Evolutionary conservation across 2,797 vertebrate species (phyloP).

Genomic region (Saxicola maurus): DNA sequence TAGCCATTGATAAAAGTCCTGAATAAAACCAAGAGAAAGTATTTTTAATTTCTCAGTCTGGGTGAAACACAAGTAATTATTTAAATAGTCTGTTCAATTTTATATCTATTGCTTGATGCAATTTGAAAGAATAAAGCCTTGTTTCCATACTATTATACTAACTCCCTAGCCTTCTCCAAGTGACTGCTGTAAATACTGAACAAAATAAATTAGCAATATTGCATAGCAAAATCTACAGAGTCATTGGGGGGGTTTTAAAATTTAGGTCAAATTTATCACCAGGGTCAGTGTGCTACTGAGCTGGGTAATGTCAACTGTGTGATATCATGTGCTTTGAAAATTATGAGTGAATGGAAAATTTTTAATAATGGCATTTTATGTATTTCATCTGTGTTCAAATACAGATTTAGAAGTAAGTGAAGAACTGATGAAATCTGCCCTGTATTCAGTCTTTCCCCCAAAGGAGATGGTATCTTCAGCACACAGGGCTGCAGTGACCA

Average conservation of each 20-base stretch:
- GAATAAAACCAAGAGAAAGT: background rate
- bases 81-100: background rate
- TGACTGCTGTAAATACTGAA: background rate
- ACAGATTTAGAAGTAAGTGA: background rate
- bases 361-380: background rate
- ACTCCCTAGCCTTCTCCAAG: background rate
- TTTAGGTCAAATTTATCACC: background rate
- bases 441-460: background rate
- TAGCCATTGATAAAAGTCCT: background rate
- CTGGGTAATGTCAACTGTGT: background rate
- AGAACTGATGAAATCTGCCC: background rate
- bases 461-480: background rate
- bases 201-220: background rate
- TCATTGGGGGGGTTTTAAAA: background rate
- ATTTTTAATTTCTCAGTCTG: background rate
- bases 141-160: background rate
- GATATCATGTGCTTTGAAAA: background rate
- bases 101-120: background rate
- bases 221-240: background rate
- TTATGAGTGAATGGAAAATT: background rate
- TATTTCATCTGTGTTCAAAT: background rate
- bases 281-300: background rate
- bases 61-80: background rate
- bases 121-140: background rate
- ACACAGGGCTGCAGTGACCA: background rate